Evolutionary conservation across 2,797 vertebrate species (phyloP).

Genomic region (Psittacula derbiana): DNA sequence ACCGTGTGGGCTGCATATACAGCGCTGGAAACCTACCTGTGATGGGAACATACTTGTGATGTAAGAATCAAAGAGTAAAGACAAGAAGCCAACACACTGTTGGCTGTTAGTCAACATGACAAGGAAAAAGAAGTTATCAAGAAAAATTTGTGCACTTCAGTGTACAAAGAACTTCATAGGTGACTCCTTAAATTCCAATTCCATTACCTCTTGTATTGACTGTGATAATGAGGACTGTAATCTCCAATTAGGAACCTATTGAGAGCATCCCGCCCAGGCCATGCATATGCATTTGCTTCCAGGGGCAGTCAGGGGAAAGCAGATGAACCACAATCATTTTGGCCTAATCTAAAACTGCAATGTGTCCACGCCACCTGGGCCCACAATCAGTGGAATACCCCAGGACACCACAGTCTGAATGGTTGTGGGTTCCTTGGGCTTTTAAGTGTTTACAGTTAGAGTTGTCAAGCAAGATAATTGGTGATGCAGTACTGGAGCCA

Average conservation of each 20-base stretch:
- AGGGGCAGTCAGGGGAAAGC: background rate
- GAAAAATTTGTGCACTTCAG: background rate
- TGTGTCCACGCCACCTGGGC: background rate
- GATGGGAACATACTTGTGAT: background rate
- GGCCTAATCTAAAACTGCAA: background rate
- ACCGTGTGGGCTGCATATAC: background rate
- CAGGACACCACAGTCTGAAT: background rate
- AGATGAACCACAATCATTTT: background rate
- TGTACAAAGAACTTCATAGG: background rate
- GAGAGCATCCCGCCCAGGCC: background rate
- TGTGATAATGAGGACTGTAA: background rate
- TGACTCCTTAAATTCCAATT: background rate
- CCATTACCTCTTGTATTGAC: background rate
- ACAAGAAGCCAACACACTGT: background rate
- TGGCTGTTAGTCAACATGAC: background rate
- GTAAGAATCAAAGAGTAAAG: background rate
- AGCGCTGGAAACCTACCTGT: background rate
- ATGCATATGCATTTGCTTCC: background rate
- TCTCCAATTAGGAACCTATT: background rate
- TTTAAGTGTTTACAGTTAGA: background rate
- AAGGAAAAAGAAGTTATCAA: background rate
- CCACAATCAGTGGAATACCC: background rate
- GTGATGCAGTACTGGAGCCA: background rate
- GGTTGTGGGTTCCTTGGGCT: background rate
- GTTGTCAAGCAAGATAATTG: background rate